Evolutionary conservation across 2,888 invertebrate species (phyloP).

Genomic region (Entomobrya multifasciata): DNA sequence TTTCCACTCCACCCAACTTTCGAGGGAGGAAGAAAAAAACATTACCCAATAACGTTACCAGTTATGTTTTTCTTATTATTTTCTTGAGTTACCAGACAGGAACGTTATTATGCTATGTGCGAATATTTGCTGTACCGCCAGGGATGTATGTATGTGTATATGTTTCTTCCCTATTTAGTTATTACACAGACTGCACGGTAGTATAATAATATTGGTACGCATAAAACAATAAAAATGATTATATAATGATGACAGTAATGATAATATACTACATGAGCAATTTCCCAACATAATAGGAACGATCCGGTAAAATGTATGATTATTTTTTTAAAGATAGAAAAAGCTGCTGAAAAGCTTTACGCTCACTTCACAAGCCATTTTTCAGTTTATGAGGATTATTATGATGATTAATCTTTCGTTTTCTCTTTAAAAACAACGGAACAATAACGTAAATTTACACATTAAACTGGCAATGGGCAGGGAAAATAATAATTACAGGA

Average conservation of each 20-base stretch:
- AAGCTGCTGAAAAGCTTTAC: slow-evolving; percentile 27
- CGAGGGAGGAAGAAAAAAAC: slow-evolving; percentile 23
- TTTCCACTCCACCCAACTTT: slow-evolving; percentile 43
- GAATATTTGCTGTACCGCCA: neutral
- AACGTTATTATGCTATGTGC: neutral
- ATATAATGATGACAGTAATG: slow-evolving; percentile 36
- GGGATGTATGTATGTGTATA: neutral
- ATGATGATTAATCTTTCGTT: slow-evolving; percentile 34
- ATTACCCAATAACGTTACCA: slow-evolving; percentile 6
- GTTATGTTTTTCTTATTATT: neutral
- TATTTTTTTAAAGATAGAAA: neutral
- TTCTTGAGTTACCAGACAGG: neutral
- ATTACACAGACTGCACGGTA: too few relatives aligned
- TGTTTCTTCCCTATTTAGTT: too few relatives aligned
- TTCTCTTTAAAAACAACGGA: slow-evolving; percentile 69
- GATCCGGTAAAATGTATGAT: slow-evolving; percentile 31
- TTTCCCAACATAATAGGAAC: slow-evolving; percentile 52
- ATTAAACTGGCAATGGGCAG: slow-evolving; percentile 46
- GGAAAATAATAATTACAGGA: neutral
- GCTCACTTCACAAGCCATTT: slow-evolving; percentile 14
- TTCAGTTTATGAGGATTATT: neutral
- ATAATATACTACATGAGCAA: slow-evolving; percentile 55
- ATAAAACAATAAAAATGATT: slow-evolving; percentile 30
- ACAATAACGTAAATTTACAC: slow-evolving; percentile 46
- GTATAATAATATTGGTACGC: too few relatives aligned